phyloP scores from a whole-genome alignment of 1,140 invertebrate species.

The Chelonus insularis region DNA sequence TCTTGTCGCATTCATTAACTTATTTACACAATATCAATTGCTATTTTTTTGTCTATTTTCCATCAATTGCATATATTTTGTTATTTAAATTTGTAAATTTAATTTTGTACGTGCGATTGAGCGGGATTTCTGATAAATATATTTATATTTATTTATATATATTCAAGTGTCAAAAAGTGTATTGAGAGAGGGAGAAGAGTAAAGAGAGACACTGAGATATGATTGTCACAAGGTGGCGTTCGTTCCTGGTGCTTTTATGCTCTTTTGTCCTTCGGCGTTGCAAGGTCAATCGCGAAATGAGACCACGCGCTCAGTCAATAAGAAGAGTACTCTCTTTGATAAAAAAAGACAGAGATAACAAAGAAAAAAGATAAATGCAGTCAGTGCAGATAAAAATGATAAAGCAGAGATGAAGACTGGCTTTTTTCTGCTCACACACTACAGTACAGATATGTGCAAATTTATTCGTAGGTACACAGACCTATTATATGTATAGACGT shows the following conservation, averaged over 20 bases:
- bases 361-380: not conserved
- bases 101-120: no score
- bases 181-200: no score
- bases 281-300: constrained; percentile 13
- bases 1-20: no score
- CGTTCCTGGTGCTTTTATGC: constrained; percentile 12
- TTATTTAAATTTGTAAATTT: no score
- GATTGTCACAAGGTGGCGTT: constrained; percentile 49
- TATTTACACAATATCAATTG: no score
- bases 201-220: constrained; percentile 37
- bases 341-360: no score
- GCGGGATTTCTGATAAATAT: no score
- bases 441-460: constrained; percentile 12
- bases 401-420: not conserved
- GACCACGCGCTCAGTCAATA: constrained; percentile 6
- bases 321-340: no score
- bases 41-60: no score
- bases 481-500: constrained; percentile 4
- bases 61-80: no score
- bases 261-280: not conserved
- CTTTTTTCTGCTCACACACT: constrained; percentile 14
- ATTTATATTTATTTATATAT: no score
- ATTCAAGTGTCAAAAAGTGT: no score
- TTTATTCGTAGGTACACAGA: constrained; percentile 10
- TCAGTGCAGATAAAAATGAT: constrained; percentile 1